These are phyloP conservation scores for Pseudococcus longispinus DNA, from an alignment of 2,888 invertebrate genomes.

Conservation along the genomic window DNA sequence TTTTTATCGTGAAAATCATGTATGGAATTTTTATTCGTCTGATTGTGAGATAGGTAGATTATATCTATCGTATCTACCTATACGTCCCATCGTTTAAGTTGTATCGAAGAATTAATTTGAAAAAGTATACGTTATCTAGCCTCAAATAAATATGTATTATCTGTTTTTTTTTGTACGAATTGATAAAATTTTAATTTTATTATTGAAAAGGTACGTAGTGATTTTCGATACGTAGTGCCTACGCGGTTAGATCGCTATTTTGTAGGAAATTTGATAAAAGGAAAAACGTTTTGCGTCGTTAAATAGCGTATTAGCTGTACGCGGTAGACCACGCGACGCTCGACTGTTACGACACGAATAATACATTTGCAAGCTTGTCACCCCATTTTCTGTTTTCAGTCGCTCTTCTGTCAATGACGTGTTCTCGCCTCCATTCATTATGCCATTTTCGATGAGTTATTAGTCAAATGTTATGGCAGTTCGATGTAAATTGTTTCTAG, in stretches of 20 bases:
- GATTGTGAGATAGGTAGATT: background rate
- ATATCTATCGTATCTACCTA: background rate
- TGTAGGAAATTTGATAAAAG: background rate
- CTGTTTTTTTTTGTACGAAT: no score
- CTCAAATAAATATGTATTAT: no score
- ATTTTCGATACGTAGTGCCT: background rate
- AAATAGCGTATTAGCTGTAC: background rate
- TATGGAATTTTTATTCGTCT: background rate
- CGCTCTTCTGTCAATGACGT: conserved; percentile 22
- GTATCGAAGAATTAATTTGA: no score
- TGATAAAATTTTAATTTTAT: no score
- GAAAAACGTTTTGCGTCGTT: background rate
- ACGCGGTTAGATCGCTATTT: background rate
- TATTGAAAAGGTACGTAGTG: no score
- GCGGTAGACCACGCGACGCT: background rate
- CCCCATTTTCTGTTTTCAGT: conserved; percentile 15
- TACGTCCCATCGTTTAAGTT: no score
- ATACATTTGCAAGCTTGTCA: conserved; percentile 30
- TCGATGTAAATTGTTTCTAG: conserved; percentile 3
- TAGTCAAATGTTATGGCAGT: conserved; percentile 18
- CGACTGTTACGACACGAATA: conserved; percentile 37
- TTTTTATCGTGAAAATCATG: background rate
- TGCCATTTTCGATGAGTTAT: conserved; percentile 10
- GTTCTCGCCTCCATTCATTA: conserved; percentile 27
- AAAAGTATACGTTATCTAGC: no score